phyloP scores from a whole-genome alignment of 2,113 vertebrate genomes.

The Nanorana parkeri region DNA sequence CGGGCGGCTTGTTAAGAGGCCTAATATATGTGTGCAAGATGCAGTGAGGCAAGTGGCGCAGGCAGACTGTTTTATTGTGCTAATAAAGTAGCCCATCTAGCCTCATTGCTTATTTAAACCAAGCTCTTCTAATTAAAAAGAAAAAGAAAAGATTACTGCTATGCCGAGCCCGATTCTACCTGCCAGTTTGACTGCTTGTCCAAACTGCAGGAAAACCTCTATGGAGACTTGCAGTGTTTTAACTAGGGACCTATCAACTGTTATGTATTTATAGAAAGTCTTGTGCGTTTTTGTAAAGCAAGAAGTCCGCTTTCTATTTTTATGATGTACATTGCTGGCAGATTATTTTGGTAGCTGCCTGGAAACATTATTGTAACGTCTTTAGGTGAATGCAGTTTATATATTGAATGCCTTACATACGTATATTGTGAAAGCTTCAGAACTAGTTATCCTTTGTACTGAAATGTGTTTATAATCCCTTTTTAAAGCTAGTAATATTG shows the following conservation, averaged over 20 bases:
- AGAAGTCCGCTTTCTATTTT: neutral
- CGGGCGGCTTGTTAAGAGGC: slow-evolving; percentile 47
- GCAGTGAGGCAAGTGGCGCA: slow-evolving; percentile 48
- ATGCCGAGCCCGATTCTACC: neutral
- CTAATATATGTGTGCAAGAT: slow-evolving; percentile 51
- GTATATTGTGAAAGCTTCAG: no score
- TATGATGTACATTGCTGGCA: neutral
- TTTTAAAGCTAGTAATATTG: no score
- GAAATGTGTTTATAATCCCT: no score
- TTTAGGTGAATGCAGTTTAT: neutral
- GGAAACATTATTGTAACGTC: neutral
- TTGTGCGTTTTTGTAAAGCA: neutral
- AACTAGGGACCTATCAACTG: neutral
- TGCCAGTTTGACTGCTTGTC: slow-evolving; percentile 5
- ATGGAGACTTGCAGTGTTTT: neutral
- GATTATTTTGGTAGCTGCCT: neutral
- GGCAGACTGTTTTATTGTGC: slow-evolving; percentile 41
- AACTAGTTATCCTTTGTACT: no score
- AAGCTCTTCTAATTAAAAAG: slow-evolving; percentile 45
- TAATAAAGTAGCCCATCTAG: slow-evolving; percentile 54
- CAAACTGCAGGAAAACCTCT: neutral
- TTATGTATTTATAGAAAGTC: neutral
- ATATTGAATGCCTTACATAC: no score
- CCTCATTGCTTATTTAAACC: slow-evolving; percentile 54
- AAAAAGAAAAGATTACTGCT: slow-evolving; percentile 16